A percentile compares a stretch with the other conserved stretches of the same genome.
Evolutionary conservation across 2,888 invertebrate genomes (phyloP).

Genomic region (Caenorhabditis sp.): DNA sequence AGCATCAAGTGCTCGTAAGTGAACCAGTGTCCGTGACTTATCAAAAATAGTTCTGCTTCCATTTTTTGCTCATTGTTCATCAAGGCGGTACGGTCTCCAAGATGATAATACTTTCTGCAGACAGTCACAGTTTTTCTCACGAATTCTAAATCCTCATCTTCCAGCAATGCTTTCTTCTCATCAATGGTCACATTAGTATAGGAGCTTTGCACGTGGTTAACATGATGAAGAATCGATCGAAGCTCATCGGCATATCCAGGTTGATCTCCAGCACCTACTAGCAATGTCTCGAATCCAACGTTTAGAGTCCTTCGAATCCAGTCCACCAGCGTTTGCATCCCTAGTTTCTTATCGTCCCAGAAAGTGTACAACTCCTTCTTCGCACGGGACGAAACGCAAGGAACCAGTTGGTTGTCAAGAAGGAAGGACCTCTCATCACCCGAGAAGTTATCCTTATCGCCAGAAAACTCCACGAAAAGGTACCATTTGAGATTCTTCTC

Average conservation of each 20-base stretch:
- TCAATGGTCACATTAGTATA: not conserved
- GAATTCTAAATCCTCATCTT: not conserved
- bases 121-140: not conserved
- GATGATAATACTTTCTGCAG: not conserved
- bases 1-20: not conserved
- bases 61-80: not conserved
- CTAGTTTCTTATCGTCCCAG: not conserved
- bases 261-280: not conserved
- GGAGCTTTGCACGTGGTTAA: not conserved
- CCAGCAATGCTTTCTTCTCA: not conserved
- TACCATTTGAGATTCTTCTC: not conserved
- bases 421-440: not conserved
- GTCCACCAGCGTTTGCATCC: not conserved
- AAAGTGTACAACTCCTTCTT: not conserved
- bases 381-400: not conserved
- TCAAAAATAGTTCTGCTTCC: not conserved
- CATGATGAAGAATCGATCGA: not conserved
- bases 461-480: not conserved
- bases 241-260: not conserved
- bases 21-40: not conserved
- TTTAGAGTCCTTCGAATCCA: not conserved
- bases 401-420: not conserved
- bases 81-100: not conserved
- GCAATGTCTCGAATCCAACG: not conserved
- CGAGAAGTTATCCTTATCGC: not conserved